phyloP scores from a whole-genome alignment of 2,888 invertebrate genomes.

The Antitype chi region DNA sequence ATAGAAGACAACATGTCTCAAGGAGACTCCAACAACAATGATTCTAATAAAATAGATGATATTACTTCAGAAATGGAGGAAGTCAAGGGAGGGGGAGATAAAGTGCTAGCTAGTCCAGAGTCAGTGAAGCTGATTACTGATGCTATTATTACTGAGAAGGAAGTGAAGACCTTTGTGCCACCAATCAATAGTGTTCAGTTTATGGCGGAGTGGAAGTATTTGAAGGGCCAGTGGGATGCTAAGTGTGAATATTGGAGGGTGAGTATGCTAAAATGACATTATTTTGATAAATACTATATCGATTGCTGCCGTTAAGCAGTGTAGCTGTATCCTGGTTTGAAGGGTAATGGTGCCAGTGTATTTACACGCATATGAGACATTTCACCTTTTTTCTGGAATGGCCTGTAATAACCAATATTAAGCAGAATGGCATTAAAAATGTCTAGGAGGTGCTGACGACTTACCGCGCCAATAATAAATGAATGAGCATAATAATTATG shows the following conservation, averaged over 20 bases:
- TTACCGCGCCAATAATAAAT: too few species aligned
- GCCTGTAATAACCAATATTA: too few species aligned
- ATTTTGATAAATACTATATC: too few species aligned
- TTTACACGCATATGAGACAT: too few species aligned
- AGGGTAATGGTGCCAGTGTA: too few species aligned
- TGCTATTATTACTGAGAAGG: constrained; percentile 69
- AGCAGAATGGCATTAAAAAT: too few species aligned
- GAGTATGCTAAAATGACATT: constrained; percentile 65
- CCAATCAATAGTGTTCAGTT: constrained; percentile 93
- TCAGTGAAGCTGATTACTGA: constrained; percentile 76
- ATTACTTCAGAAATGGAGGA: constrained; percentile 25
- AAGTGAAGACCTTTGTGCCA: constrained; percentile 71
- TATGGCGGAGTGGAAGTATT: constrained; percentile 91
- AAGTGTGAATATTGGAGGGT: constrained; percentile 92
- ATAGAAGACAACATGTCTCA: constrained; percentile 71
- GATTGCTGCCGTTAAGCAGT: too few species aligned
- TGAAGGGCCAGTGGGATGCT: constrained; percentile 86
- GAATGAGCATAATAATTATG: too few species aligned
- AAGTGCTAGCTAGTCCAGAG: constrained; percentile 70
- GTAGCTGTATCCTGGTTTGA: too few species aligned
- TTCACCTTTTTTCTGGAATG: too few species aligned
- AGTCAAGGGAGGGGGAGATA: constrained; percentile 56
- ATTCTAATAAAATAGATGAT: constrained; percentile 67
- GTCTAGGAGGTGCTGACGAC: too few species aligned
- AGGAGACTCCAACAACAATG: constrained; percentile 79